Evolutionary conservation across 2,797 vertebrate genomes (phyloP).

Genomic region (Eleutherodactylus coqui): DNA sequence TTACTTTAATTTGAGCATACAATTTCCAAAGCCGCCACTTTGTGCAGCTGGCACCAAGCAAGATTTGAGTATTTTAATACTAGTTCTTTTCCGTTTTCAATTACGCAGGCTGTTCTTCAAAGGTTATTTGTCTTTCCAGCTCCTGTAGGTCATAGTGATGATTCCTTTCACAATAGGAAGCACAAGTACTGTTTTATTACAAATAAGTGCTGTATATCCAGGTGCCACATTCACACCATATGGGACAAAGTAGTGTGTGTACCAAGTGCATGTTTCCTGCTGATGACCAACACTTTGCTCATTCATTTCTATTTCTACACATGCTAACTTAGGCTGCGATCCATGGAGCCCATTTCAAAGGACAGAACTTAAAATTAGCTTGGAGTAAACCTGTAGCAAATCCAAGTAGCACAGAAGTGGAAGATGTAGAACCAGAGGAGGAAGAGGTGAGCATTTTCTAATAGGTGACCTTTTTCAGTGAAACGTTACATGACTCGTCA

Average conservation of each 20-base stretch:
- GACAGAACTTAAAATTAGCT: conserved; percentile 86
- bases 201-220: neutral
- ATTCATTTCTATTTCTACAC: neutral
- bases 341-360: conserved; percentile 90
- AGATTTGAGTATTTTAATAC: conserved; percentile 70
- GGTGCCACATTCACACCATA: neutral
- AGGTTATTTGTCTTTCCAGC: conserved; percentile 51
- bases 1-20: conserved; percentile 78
- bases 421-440: conserved; percentile 90
- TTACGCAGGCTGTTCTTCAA: conserved; percentile 65
- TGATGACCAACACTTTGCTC: neutral
- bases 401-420: conserved; percentile 79
- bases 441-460: conserved; percentile 86
- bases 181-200: conserved; percentile 10
- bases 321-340: conserved; percentile 84
- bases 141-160: conserved; percentile 60
- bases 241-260: neutral
- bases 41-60: conserved; percentile 70
- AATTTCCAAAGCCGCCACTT: conserved; percentile 73
- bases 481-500: neutral
- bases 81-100: conserved; percentile 68
- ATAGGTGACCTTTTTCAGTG: conserved; percentile 58
- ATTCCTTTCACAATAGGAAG: conserved; percentile 13
- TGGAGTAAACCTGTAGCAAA: conserved; percentile 89
- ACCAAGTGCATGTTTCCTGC: neutral